These are phyloP conservation scores for Laticauda colubrina DNA, from an alignment of 2,113 vertebrate genomes.

Conservation along the genomic window DNA sequence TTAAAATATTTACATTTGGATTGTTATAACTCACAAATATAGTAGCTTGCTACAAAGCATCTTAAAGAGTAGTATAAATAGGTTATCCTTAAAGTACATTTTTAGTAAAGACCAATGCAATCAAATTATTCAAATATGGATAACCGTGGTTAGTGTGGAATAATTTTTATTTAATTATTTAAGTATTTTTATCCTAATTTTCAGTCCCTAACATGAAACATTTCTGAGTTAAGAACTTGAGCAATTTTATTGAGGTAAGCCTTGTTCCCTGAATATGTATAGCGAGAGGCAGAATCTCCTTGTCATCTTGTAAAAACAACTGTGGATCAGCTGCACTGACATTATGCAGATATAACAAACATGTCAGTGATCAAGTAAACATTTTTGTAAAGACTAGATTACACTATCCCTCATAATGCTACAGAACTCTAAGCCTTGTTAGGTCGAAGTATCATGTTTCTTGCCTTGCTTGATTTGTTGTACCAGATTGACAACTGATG, in stretches of 20 bases:
- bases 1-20: not conserved
- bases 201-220: not conserved
- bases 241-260: not conserved
- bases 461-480: constrained; percentile 11
- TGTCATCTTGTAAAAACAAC: not conserved
- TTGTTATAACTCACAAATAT: not conserved
- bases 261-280: not conserved
- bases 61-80: not conserved
- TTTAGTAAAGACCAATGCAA: not conserved
- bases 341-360: not conserved
- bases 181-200: not conserved
- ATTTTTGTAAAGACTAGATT: not conserved
- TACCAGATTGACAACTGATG: constrained; percentile 27
- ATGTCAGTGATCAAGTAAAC: not conserved
- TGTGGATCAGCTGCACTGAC: not conserved
- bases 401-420: not conserved
- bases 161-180: not conserved
- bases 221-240: not conserved
- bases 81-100: not conserved
- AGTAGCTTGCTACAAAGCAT: not conserved
- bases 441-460: not conserved
- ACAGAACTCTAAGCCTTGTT: not conserved
- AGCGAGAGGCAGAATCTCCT: not conserved
- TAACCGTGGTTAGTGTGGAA: not conserved
- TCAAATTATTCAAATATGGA: not conserved